Evolutionary conservation across 2,113 vertebrate species (phyloP), one percentile per base, ranked within the genome.

Genomic region (Eleginops maclovinus): DNA sequence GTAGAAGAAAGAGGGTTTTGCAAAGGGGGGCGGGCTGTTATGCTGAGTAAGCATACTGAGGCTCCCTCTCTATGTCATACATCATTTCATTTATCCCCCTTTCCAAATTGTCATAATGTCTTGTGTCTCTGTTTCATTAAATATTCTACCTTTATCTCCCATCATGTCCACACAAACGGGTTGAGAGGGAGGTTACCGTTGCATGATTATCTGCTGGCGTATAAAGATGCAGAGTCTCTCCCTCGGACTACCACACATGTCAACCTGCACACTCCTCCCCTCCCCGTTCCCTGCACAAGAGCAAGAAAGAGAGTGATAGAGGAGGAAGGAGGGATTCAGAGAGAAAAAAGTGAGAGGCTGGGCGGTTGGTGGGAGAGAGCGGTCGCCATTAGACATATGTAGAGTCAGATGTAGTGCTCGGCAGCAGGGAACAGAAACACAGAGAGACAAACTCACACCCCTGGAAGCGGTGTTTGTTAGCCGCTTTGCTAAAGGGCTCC

Each of bases 351-450:
- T n/a, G 84, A 40, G 73, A 81, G 68, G 64, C 67, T 51, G 84
- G 82, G 84, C 61, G 83, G 89, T 93, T 88, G 89, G 93, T 88
- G 93, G 93, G 91, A 91, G 91, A 92, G 86, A 92, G 88, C 89
- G 2, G 83, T 84, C 93, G 83, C 94, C 94, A 92, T 93, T 91
- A 85, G 89, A 89, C 89, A 81, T 85, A 82, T 85, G 88, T 84
- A 76, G 65, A 75, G 60, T 86, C 79, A 63, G 46, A 91, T 84
- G 41, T 83, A 75, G 79, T 70, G 80, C 77, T 79, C 82, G 87
- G 8, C 2, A 64, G 0, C 59, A 69, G 53, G 77, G 85, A 26
- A 54, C 60, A 47, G 71, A 44, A 26, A 61, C 76, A 59, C 26
- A 72, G 68, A 44, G 54, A 63, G 62, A 65, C 31, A 73, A 65